Conservation (phyloP, 2,797 vertebrate species). For the Sebastes wilsoni region DNA sequence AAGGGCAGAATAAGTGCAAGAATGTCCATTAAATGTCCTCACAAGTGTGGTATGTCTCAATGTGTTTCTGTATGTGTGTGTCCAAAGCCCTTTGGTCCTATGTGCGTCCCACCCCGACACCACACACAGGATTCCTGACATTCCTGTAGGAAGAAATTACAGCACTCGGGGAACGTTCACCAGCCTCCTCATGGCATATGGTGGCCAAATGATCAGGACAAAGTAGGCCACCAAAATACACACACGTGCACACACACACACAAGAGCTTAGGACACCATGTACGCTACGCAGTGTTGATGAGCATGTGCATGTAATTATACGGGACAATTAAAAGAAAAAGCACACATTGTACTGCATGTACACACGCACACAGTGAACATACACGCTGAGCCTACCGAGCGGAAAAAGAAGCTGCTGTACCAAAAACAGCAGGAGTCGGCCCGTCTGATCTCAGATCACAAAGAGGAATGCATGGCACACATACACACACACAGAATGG, state of each 20-base stretch:
- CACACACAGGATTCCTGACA: slow-evolving; percentile 74
- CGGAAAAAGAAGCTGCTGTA: slow-evolving; percentile 28
- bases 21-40: slow-evolving; percentile 2
- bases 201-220: slow-evolving; percentile 62
- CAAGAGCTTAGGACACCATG: slow-evolving; percentile 47
- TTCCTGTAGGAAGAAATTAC: slow-evolving; percentile 69
- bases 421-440: slow-evolving; percentile 46
- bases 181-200: slow-evolving; percentile 59
- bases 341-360: slow-evolving; percentile 15
- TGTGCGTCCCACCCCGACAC: slow-evolving; percentile 63
- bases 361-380: slow-evolving; percentile 7
- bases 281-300: slow-evolving; percentile 39
- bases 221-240: slow-evolving; percentile 55
- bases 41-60: slow-evolving; percentile 32
- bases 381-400: slow-evolving; percentile 3
- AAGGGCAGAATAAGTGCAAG: neutral
- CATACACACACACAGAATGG: slow-evolving; percentile 27
- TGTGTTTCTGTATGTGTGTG: slow-evolving; percentile 41
- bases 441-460: slow-evolving; percentile 32
- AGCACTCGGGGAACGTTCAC: slow-evolving; percentile 64
- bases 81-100: slow-evolving; percentile 62
- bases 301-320: slow-evolving; percentile 59
- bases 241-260: neutral
- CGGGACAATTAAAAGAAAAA: slow-evolving; percentile 27
- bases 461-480: slow-evolving; percentile 35